Evolutionary conservation across 2,797 vertebrate species (phyloP), one percentile per base, ranked within the genome.

Genomic region (Sebastes baramenuke): DNA sequence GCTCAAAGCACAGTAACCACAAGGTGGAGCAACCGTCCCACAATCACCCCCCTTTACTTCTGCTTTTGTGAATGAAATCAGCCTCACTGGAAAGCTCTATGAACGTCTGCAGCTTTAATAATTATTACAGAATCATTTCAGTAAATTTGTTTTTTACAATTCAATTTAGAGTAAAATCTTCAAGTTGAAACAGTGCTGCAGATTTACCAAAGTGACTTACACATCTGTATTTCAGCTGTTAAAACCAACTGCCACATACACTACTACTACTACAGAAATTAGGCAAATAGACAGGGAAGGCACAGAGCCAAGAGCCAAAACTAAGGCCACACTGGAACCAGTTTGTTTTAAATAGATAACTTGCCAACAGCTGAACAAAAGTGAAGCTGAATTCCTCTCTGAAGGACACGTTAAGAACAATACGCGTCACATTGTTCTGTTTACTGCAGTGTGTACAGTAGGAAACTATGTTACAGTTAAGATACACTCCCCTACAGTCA

Each of bases 21-120:
- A 74, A 80, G 90, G 82, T 75, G 91, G 91, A 6, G 89, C 73
- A 67, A 49, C 2, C 36, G 11, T 34, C 46, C 55, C 29, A 55
- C 12, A 54, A 20, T 61, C 38, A 36, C 1, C 13, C 1, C 1
- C 1, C 27, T 3, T 38, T 6, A 29, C 2, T 52, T 38, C 29
- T 67, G 25, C 27, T 54, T 75, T 67, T 79, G 29, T 78, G 83
- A 87, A 81, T 81, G 49, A 81, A 79, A 61, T 30, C 55, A 46
- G 60, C 32, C 25, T 58, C 29, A 16, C 14, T 5, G 2, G 3
- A 14, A 54, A 38, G 3, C 16, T 60, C 14, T 7, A 16, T 2
- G 25, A 25, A 42, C 6, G 1, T 8, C n/a, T 13, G 56, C 12
- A 46, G n/a, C 8, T 56, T 6, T 46, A 1, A 46, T 46, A 46